These are phyloP conservation scores for Leptopilina boulardi DNA, from an alignment of 1,140 invertebrate species.

Conservation along the genomic window DNA sequence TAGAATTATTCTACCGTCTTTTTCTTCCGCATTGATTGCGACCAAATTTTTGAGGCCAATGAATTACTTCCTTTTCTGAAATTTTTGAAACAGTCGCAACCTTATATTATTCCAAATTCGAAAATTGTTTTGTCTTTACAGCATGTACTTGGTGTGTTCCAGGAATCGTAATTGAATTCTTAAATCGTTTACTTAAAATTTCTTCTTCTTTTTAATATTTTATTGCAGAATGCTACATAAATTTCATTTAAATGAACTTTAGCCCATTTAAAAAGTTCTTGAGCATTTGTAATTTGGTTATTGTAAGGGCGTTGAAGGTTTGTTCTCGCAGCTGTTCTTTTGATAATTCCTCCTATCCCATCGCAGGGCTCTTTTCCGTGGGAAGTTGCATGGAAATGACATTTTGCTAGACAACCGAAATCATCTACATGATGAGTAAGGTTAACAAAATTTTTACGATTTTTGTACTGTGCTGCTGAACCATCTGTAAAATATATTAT, in stretches of 20 bases:
- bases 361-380: no score
- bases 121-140: background rate
- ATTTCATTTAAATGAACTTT: background rate
- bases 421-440: no score
- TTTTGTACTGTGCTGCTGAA: no score
- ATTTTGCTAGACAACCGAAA: no score
- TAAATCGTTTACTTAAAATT: background rate
- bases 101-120: background rate
- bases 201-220: background rate
- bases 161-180: conserved; percentile 5
- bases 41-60: background rate
- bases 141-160: background rate
- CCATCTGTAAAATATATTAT: background rate
- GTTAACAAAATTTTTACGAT: no score
- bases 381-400: no score
- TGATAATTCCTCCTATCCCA: background rate
- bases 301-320: background rate
- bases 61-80: background rate
- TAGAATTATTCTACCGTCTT: no score
- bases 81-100: background rate
- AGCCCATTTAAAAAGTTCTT: background rate
- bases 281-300: background rate
- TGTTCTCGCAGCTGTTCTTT: background rate
- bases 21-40: background rate
- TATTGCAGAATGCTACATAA: conserved; percentile 3